Evolutionary conservation across 2,113 vertebrate genomes (phyloP), one percentile per base, ranked within the genome.

Genomic region (Nipponia nippon): DNA sequence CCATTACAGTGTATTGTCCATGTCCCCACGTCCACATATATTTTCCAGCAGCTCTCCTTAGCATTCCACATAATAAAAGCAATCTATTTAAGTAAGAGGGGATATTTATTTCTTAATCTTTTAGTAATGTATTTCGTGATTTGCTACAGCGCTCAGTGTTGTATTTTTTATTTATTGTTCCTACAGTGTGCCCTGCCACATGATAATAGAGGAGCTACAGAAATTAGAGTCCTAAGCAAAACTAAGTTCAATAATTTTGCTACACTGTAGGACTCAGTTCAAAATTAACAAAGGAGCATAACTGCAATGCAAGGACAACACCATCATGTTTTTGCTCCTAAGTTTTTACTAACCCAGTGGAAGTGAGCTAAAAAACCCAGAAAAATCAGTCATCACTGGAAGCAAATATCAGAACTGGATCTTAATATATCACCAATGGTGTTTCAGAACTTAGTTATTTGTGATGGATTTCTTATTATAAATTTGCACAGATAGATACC

Each of bases 21-120:
- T 62, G 30, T 97, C 97, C 93, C 96, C 20, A 82, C 85, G 94
- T 90, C 69, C 95, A 94, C 80, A 94, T 97, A 97, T 85, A 93
- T 97, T 97, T 97, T 79, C 13, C 67, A 93, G 95, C 52, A 96
- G 88, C 91, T 86, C 75, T 98, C 72, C 95, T 98, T 97, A 98
- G 97, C 94, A 92, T 90, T 97, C 83, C 82, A 58, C 90, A 83
- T 97, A 97, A 97, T 92, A 98, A 98, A 98, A 98, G 98, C 97
- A 98, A 98, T 98, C 97, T 98, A 96, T 97, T 98, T 98, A 97
- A 96, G 97, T 96, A 97, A 98, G 91, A 97, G 79, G 83, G 53
- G 97, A 96, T 97, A 97, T 97, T 98, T 98, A 97, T 98, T 98
- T 98, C 90, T 98, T 98, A 97, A 97, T 98, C 98, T 98, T 98